These are phyloP conservation scores for Alcis repandata DNA, from an alignment of 2,888 invertebrate genomes.

Conservation along the genomic window DNA sequence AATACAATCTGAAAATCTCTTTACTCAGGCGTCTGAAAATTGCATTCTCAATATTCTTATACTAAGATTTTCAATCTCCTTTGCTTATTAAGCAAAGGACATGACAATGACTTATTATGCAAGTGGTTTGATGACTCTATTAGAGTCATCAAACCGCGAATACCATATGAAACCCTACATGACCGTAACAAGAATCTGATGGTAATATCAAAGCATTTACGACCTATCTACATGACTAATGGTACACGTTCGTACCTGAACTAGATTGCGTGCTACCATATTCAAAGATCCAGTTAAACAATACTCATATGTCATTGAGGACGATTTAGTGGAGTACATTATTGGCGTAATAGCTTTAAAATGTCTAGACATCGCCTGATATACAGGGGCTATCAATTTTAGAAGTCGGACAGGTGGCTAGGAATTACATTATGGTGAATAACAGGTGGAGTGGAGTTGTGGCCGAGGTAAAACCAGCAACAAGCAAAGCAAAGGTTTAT, in stretches of 20 bases:
- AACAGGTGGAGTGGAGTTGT: background rate
- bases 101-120: no score
- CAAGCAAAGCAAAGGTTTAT: no score
- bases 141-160: background rate
- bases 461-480: no score
- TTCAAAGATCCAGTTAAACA: constrained; percentile 17
- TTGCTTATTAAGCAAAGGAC: no score
- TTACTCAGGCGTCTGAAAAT: no score
- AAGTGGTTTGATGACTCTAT: no score
- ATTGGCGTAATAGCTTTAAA: constrained; percentile 4
- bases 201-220: constrained; percentile 13
- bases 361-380: background rate
- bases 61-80: background rate
- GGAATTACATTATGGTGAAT: background rate
- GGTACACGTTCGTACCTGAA: constrained; percentile 23
- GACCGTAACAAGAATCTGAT: constrained; percentile 1
- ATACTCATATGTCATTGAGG: constrained; percentile 22
- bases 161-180: constrained; percentile 2
- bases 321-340: constrained; percentile 10
- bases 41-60: no score
- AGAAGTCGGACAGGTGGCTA: background rate
- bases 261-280: constrained; percentile 17
- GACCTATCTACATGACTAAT: constrained; percentile 21
- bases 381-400: background rate
- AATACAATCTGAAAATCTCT: no score